A percentile compares a stretch with the other conserved stretches of the same genome.
Conservation (phyloP, 2,888 invertebrate species). For the Plutella xylostella region DNA sequence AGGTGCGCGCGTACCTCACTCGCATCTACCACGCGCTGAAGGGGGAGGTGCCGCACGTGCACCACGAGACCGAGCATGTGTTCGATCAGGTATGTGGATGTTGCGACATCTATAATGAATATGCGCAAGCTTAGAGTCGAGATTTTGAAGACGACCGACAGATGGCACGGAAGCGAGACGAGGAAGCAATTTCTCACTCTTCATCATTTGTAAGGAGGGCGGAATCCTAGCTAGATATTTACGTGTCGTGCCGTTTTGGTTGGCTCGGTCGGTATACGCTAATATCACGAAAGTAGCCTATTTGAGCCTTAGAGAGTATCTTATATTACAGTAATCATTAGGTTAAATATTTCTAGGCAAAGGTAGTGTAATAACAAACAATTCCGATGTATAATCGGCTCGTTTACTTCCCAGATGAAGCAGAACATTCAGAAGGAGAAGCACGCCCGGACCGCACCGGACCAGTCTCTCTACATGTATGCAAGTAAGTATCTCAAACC, state of each 20-base stretch:
- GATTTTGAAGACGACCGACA: too few species aligned
- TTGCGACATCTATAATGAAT: too few species aligned
- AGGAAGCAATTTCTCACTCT: too few species aligned
- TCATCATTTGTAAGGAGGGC: too few species aligned
- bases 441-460: conserved; percentile 34
- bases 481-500: conserved; percentile 39
- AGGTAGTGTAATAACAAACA: not conserved
- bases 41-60: conserved; percentile 83
- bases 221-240: too few species aligned
- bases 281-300: too few species aligned
- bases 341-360: not conserved
- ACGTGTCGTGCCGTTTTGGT: too few species aligned
- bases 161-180: too few species aligned
- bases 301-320: too few species aligned
- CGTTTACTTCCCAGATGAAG: conserved; percentile 37
- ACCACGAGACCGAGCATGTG: conserved; percentile 41
- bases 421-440: conserved; percentile 50
- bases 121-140: too few species aligned
- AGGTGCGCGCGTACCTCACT: conserved; percentile 85
- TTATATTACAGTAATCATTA: too few species aligned
- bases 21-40: conserved; percentile 92
- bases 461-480: conserved; percentile 43
- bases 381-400: not conserved
- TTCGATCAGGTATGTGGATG: conserved; percentile 39
- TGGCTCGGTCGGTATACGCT: too few species aligned